Base-by-base conservation (phyloP, 2,888 invertebrate species). In the Lypha dubia region DNA sequence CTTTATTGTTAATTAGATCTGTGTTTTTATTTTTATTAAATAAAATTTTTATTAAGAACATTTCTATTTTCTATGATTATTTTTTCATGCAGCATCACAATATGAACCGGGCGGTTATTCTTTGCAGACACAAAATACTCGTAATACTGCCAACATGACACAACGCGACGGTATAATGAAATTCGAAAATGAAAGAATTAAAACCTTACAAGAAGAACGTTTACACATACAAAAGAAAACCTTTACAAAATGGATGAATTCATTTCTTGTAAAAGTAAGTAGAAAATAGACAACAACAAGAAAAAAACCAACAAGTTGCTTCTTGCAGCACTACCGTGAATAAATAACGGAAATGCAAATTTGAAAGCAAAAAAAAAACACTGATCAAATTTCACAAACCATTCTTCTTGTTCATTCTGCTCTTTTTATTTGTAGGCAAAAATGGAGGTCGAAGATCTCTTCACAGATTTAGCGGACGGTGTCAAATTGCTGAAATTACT, bases 221-320 rank as follows among this genome's bases (percentile, higher is more conserved):
- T 94, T 99, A 87, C 97, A 98, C 93, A 99, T 99, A 88, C 99
- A 99, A 94, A 99, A 99, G 95, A 99, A 99, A 93, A 99, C 99
- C 38, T 99, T 99, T 93, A 99, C 99, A 89, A 99, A 99, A 97
- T 98, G 98, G 98, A 97, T 98, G 96, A 98, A 98, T 93, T 98
- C 98, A 22, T 98, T 98, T 93, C 93, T 98, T 89, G 95, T 96
- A 91, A 98, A 98, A 96, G 98, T 98, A 90, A 88, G 87, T 84
- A 22, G 6, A 20, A 9, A 49, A 3, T 4, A 28, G 2, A 28
- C 28, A 28, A 28, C n/a, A 11, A 17, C 38, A n/a, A 51, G 11
- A n/a, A 5, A 11, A 68, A 41, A 38, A 63, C 28, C 28, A 51
- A 63, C 38, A 35, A 53, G 22, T 22, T 32, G 17, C 13, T 35